A percentile compares a stretch with the other conserved stretches of the same genome.
Conservation (phyloP, 2,113 vertebrate genomes). For the Sprattus sprattus region DNA sequence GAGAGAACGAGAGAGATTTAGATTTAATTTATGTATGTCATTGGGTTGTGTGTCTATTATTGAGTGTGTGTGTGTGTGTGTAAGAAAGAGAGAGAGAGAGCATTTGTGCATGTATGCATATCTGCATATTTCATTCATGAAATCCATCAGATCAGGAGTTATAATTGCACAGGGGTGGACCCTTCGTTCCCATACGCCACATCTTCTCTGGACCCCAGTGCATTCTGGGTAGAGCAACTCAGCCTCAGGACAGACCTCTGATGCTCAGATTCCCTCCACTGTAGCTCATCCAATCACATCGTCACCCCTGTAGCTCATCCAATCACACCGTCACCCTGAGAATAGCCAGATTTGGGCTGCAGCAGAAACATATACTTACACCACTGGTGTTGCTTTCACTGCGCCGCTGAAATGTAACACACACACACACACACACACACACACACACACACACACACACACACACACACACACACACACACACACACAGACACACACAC, state of each 20-base stretch:
- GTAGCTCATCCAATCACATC: no score
- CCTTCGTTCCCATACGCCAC: constrained; percentile 25
- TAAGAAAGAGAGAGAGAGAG: background rate
- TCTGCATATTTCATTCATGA: constrained; percentile 1
- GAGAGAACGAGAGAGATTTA: no score
- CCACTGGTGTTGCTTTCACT: constrained; percentile 4
- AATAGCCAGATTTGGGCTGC: background rate
- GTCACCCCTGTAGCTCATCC: no score
- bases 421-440: no score
- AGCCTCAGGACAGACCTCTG: no score
- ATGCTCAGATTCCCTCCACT: no score
- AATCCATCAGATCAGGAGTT: background rate
- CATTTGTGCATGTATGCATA: background rate
- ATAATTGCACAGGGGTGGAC: background rate
- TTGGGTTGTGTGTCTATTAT: background rate
- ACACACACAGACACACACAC: no score
- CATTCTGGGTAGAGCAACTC: background rate
- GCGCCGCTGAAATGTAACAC: background rate
- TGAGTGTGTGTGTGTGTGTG: background rate
- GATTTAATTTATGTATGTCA: background rate
- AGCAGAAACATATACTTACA: constrained; percentile 12
- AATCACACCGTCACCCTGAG: no score
- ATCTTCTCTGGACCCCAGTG: constrained; percentile 23
- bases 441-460: no score
- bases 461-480: no score